Evolutionary conservation across 2,113 vertebrate genomes (phyloP), one percentile per base, ranked within the genome.

Genomic region (Leptodactylus fuscus): DNA sequence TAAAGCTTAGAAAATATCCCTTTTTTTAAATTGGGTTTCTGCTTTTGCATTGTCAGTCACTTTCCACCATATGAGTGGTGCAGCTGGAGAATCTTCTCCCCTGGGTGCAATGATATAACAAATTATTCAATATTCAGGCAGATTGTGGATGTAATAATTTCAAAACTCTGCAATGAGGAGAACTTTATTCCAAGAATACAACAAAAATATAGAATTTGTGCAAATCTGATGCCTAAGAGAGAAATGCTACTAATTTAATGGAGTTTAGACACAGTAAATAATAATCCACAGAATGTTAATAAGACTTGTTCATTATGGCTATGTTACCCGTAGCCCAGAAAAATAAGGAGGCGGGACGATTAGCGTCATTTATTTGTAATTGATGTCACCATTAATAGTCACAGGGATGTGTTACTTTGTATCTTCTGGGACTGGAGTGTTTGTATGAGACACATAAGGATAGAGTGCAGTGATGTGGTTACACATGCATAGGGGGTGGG

Each of bases 151-250:
- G 79, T 58, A 80, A 80, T 60, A 80, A 80, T 16, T 44, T 34
- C 55, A 62, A 62, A 62, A 80, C 36, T 60, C 77, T 80, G 55
- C 53, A 60, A 62, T 62, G 36, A 29, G 34, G 77, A 80, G 77
- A 80, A 80, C 53, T 80, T 80, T 80, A 80, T 80, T 80, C 77
- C 77, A 80, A 80, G 77, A 80, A 80, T 80, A 80, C 77, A 80
- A 80, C 77, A 80, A 80, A 80, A 80, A 80, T 80, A 80, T 38
- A 78, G 48, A 58, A 36, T 80, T 80, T 80, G 34, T 80, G 77
- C 53, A 80, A 80, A 51, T 29, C 29, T 69, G 65, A 29, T 79
- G 53, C 38, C 77, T 79, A 58, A 24, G 20, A 38, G 24, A 77
- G 27, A 44, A 6, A 62, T 24, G 15, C 53, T 44, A 41, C 76